Percentiles rank a stretch among this genome's conserved stretches.
Evolutionary conservation across 2,113 vertebrate species (phyloP).

Genomic region (Gavia stellata): DNA sequence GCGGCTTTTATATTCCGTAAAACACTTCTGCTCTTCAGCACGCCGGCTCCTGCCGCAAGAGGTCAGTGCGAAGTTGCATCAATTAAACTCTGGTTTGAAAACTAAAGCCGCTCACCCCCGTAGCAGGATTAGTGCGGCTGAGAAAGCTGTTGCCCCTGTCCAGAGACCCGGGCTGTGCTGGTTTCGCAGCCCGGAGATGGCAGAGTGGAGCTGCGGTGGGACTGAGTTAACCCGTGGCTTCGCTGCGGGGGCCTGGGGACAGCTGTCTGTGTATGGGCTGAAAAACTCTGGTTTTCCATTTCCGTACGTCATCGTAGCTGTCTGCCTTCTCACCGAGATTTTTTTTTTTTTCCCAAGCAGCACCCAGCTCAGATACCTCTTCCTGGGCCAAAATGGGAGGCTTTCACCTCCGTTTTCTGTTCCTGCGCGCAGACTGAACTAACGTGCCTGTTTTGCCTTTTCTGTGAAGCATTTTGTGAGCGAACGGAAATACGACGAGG

Average conservation of each 20-base stretch:
- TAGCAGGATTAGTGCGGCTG: neutral
- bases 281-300: neutral
- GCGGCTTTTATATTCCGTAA: neutral
- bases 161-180: neutral
- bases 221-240: too few relatives aligned
- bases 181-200: neutral
- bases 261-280: neutral
- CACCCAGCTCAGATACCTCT: rapidly evolving
- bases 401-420: rapidly evolving
- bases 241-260: neutral
- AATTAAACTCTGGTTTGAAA: neutral
- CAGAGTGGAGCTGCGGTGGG: neutral
- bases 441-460: neutral
- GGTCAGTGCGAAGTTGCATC: neutral
- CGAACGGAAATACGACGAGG: slow-evolving; percentile 94
- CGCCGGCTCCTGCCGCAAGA: neutral
- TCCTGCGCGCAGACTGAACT: neutral
- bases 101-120: neutral
- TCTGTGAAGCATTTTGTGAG: slow-evolving; percentile 89
- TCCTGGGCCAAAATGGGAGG: neutral
- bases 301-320: rapidly evolving
- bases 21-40: neutral
- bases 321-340: neutral
- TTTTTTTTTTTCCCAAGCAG: neutral
- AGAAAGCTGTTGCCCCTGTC: too few relatives aligned